Conservation (phyloP, 2,797 vertebrate genomes). For the Rhodeus uyekii region DNA sequence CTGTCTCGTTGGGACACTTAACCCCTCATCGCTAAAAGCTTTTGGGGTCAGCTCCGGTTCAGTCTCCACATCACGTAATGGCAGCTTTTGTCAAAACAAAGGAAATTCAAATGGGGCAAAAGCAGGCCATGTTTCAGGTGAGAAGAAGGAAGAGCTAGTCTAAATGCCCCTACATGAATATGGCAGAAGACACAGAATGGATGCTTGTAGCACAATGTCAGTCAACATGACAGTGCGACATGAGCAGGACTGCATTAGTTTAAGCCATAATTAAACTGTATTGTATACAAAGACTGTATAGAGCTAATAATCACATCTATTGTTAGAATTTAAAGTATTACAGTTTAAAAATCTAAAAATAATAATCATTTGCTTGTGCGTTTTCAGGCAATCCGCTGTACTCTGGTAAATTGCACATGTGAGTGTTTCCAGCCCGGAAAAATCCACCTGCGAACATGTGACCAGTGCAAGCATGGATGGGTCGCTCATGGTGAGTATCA, state of each 20-base stretch:
- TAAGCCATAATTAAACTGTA: conserved; percentile 16
- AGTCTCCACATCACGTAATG: conserved; percentile 68
- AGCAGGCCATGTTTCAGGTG: conserved; percentile 53
- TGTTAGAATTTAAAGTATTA: background rate
- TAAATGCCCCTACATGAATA: conserved; percentile 29
- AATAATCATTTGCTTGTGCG: background rate
- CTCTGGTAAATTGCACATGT: conserved; percentile 98
- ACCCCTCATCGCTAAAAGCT: conserved; percentile 76
- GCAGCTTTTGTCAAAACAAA: conserved; percentile 72
- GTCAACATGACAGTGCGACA: background rate
- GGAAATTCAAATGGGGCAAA: conserved; percentile 62
- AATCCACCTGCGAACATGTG: conserved; percentile 98
- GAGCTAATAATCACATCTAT: background rate
- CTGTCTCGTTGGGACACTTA: conserved; percentile 73
- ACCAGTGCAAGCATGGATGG: conserved; percentile 99
- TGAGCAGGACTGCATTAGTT: background rate
- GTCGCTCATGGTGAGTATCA: conserved; percentile 90
- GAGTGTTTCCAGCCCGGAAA: conserved; percentile 99
- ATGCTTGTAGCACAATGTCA: background rate
- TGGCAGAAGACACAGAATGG: background rate
- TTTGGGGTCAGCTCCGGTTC: conserved; percentile 71
- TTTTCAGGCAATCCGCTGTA: conserved; percentile 96
- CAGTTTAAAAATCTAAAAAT: background rate
- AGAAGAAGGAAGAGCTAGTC: conserved; percentile 40
- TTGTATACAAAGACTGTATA: background rate